Evolutionary conservation across 2,888 invertebrate genomes (phyloP).

Genomic region (Tenodera sinensis): DNA sequence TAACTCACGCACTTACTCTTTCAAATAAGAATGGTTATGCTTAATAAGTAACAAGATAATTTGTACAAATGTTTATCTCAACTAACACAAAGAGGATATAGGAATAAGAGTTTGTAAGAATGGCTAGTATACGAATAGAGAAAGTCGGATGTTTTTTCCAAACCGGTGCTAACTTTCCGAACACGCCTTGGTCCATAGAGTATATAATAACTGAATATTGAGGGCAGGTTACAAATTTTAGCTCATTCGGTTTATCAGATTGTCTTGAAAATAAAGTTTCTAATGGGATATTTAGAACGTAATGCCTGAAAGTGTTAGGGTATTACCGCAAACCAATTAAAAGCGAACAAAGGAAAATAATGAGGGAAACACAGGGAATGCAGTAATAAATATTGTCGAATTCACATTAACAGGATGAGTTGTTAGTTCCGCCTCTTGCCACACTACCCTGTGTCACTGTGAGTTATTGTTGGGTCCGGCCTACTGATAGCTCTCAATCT

Average conservation of each 20-base stretch:
- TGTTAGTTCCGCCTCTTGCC: neutral
- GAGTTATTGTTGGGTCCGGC: neutral
- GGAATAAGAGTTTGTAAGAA: too few relatives aligned
- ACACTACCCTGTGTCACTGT: neutral
- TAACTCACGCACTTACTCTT: too few relatives aligned
- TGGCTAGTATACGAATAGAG: too few relatives aligned
- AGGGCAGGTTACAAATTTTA: neutral
- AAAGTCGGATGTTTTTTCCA: too few relatives aligned
- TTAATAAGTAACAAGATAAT: too few relatives aligned
- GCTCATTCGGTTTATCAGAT: neutral
- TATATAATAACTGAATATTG: too few relatives aligned
- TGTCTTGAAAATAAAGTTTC: neutral
- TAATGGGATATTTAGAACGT: neutral
- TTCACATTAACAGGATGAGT: neutral
- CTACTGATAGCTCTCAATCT: neutral
- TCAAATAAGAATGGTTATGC: too few relatives aligned
- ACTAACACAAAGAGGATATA: too few relatives aligned
- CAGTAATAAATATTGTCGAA: neutral
- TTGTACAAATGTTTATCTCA: too few relatives aligned
- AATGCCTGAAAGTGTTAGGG: neutral
- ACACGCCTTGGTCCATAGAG: too few relatives aligned
- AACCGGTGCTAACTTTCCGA: too few relatives aligned
- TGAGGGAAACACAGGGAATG: neutral
- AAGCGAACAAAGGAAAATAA: neutral
- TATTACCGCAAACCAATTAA: neutral